Conservation (phyloP, 2,113 vertebrate genomes). For the Onychostoma macrolepis region DNA sequence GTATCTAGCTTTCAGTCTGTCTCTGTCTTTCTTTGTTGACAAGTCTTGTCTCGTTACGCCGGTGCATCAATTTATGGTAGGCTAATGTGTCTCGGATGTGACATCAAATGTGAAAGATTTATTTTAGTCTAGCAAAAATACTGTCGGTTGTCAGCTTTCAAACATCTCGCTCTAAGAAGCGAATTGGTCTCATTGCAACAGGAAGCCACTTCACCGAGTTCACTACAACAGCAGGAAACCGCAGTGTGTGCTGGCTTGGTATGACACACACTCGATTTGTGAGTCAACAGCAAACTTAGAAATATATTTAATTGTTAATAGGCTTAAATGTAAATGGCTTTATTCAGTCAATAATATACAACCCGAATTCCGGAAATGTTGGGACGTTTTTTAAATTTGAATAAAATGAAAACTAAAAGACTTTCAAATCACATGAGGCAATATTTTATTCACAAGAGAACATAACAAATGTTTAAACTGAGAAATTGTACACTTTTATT, state of each 20-base stretch:
- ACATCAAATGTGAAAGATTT: neutral
- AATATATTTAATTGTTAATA: neutral
- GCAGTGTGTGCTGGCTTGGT: neutral
- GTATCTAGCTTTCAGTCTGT: neutral
- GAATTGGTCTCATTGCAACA: conserved; percentile 38
- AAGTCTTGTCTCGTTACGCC: neutral
- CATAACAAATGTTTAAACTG: too few relatives aligned
- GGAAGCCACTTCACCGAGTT: conserved; percentile 44
- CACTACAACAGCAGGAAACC: conserved; percentile 50
- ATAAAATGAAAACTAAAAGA: too few relatives aligned
- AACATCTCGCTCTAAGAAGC: neutral
- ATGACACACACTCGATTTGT: neutral
- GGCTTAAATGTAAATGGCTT: neutral
- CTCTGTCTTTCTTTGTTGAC: neutral
- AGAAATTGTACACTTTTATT: too few relatives aligned
- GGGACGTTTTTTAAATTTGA: too few relatives aligned
- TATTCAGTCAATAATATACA: neutral
- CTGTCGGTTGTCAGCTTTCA: neutral
- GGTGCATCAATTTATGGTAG: neutral
- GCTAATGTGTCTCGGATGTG: neutral
- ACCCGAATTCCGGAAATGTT: too few relatives aligned
- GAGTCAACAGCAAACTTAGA: neutral
- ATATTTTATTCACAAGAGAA: too few relatives aligned
- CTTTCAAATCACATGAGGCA: too few relatives aligned
- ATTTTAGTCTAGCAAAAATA: neutral